These are phyloP conservation scores for Platerodrilus igneus DNA, from an alignment of 2,888 invertebrate genomes.

Conservation along the genomic window DNA sequence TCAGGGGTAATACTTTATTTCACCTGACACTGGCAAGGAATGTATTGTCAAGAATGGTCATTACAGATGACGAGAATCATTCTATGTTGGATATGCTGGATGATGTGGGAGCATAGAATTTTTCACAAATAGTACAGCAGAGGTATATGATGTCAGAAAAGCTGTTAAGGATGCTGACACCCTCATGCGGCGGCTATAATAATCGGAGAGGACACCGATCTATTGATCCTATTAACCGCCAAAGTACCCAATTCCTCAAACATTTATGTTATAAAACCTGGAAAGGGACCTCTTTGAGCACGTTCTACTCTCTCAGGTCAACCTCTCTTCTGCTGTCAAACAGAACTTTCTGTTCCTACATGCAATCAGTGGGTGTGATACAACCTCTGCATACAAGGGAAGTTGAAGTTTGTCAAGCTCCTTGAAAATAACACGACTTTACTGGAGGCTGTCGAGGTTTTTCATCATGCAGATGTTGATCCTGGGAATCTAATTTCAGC, in stretches of 20 bases:
- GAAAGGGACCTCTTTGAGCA: background rate
- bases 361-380: background rate
- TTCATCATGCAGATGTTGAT: conserved; percentile 7
- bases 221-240: conserved; percentile 2
- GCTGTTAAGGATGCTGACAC: conserved; percentile 1
- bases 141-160: too few species aligned
- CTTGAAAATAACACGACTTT: too few species aligned
- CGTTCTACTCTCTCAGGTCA: conserved; percentile 1
- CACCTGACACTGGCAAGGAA: too few species aligned
- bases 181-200: conserved; percentile 1
- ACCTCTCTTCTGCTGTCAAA: conserved; percentile 2
- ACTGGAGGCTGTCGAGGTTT: too few species aligned
- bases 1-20: background rate
- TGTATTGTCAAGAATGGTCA: too few species aligned
- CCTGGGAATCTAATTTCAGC: conserved; percentile 7
- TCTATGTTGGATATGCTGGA: too few species aligned
- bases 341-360: background rate
- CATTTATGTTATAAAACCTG: too few species aligned
- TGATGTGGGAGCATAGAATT: too few species aligned
- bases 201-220: conserved; percentile 2
- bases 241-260: background rate
- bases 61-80: too few species aligned
- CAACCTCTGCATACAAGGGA: background rate
- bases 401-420: too few species aligned
- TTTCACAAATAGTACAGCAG: too few species aligned